phyloP scores from a whole-genome alignment of 1,140 invertebrate species.

The Laupala kohalensis region DNA sequence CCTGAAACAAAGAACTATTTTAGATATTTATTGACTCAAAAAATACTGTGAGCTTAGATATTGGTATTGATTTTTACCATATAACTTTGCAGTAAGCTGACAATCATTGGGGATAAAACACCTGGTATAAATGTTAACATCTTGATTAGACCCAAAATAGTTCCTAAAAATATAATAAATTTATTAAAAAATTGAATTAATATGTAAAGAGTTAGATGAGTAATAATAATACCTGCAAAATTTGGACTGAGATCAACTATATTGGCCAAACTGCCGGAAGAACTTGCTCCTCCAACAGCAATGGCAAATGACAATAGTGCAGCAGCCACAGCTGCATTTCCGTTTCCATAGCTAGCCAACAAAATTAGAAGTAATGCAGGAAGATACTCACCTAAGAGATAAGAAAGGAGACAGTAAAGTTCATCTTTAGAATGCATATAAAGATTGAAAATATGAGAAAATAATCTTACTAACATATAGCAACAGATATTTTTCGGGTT shows the following conservation, averaged over 20 bases:
- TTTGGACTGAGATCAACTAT: slow-evolving; percentile 18
- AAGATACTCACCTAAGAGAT: slow-evolving; percentile 14
- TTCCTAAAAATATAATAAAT: slow-evolving; percentile 5
- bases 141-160: slow-evolving; percentile 13
- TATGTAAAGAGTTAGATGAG: background rate
- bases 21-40: background rate
- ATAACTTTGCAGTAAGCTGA: background rate
- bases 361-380: slow-evolving; percentile 12
- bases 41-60: background rate
- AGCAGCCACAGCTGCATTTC: slow-evolving; percentile 9
- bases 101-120: slow-evolving; percentile 13
- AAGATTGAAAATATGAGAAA: background rate
- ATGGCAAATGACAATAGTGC: slow-evolving; percentile 3
- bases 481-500: slow-evolving; percentile 13
- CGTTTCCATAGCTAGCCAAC: background rate
- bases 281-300: slow-evolving; percentile 14
- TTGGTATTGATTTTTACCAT: background rate
- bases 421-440: background rate
- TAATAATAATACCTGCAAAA: slow-evolving; percentile 15
- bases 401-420: background rate
- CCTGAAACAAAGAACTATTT: background rate
- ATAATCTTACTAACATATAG: background rate
- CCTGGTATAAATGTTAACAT: slow-evolving; percentile 14
- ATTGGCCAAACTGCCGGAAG: slow-evolving; percentile 17
- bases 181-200: background rate